Evolutionary conservation across 2,797 vertebrate genomes (phyloP).

Genomic region (Macropus fuliginosus): DNA sequence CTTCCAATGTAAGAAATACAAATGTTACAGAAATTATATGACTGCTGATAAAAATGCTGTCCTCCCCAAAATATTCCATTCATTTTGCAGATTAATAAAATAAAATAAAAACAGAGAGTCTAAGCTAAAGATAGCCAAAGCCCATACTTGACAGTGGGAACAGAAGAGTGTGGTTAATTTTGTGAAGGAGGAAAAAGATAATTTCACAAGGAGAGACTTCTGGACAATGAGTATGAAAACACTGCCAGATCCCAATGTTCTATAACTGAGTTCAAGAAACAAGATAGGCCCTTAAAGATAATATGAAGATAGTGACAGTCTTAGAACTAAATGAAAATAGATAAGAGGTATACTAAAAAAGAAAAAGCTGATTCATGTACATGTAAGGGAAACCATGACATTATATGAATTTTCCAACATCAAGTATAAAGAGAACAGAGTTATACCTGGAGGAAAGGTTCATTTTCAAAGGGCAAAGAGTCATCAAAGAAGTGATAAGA

Average conservation of each 20-base stretch:
- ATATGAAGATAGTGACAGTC: slow-evolving; percentile 13
- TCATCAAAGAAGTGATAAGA: not conserved
- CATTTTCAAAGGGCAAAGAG: slow-evolving; percentile 33
- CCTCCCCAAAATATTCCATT: not conserved
- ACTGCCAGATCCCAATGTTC: not conserved
- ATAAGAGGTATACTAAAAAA: slow-evolving; percentile 1
- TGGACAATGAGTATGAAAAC: not conserved
- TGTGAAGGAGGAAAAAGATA: not conserved
- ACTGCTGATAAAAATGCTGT: not conserved
- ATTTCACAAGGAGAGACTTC: not conserved
- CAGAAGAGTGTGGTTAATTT: not conserved
- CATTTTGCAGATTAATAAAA: not conserved
- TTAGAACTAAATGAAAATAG: not conserved
- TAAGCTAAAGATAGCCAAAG: not conserved
- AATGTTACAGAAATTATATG: not conserved
- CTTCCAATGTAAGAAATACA: not conserved
- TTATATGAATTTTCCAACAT: not conserved
- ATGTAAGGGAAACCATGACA: slow-evolving; percentile 38
- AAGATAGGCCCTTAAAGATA: slow-evolving; percentile 15
- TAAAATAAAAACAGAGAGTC: not conserved
- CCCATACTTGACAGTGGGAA: not conserved
- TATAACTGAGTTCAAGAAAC: slow-evolving; percentile 11
- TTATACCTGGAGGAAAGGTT: not conserved
- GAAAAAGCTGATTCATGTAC: slow-evolving; percentile 20
- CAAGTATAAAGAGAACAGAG: not conserved